Evolutionary conservation across 1,140 invertebrate species (phyloP).

Genomic region (Anoplophora glabripennis): DNA sequence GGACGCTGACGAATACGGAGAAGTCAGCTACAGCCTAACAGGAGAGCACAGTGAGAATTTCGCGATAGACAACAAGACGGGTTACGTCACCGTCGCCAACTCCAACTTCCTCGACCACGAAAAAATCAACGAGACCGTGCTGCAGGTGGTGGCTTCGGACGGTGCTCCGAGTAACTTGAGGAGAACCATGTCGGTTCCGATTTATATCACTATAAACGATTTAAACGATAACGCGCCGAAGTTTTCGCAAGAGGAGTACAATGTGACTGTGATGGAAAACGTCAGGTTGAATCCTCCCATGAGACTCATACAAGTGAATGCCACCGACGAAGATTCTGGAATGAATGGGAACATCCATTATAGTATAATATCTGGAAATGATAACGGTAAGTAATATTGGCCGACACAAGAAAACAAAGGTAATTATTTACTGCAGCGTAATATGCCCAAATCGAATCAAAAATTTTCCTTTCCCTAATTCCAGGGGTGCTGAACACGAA

Average conservation of each 20-base stretch:
- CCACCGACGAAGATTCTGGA: slow-evolving; percentile 76
- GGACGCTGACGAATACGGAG: slow-evolving; percentile 71
- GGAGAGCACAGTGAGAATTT: slow-evolving; percentile 70
- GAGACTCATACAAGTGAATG: slow-evolving; percentile 73
- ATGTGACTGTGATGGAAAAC: slow-evolving; percentile 79
- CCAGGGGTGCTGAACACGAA: too few relatives aligned
- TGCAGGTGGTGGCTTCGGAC: slow-evolving; percentile 79
- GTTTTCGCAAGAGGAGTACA: slow-evolving; percentile 72
- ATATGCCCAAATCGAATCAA: too few relatives aligned
- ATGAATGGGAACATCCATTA: slow-evolving; percentile 73
- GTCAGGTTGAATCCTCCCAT: slow-evolving; percentile 72
- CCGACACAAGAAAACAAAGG: too few relatives aligned
- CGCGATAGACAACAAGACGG: slow-evolving; percentile 66
- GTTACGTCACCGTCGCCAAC: slow-evolving; percentile 74
- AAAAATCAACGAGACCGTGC: slow-evolving; percentile 62
- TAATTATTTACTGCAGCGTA: too few relatives aligned
- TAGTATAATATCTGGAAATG: slow-evolving; percentile 69
- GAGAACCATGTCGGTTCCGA: slow-evolving; percentile 69
- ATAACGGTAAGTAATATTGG: slow-evolving; percentile 51
- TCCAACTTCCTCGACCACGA: slow-evolving; percentile 79
- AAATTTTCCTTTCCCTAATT: too few relatives aligned
- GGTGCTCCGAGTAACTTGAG: slow-evolving; percentile 66
- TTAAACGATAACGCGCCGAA: slow-evolving; percentile 81
- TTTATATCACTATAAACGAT: slow-evolving; percentile 76
- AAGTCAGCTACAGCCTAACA: slow-evolving; percentile 74